phyloP scores from a whole-genome alignment of 2,113 vertebrate species.

The Bostrychus sinensis region DNA sequence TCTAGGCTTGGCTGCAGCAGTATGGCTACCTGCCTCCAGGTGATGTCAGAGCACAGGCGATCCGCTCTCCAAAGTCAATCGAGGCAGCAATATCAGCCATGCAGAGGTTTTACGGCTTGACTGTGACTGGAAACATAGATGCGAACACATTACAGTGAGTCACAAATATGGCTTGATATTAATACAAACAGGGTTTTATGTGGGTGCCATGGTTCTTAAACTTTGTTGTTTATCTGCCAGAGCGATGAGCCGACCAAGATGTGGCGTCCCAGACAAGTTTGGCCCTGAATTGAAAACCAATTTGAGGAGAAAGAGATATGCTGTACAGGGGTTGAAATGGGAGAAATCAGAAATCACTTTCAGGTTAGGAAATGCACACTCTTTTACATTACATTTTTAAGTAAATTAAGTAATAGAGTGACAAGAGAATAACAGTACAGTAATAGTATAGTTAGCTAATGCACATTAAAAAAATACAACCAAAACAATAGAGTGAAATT shows the following conservation, averaged over 20 bases:
- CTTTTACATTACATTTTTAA: not conserved
- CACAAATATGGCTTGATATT: not conserved
- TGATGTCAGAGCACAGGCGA: conserved; percentile 86
- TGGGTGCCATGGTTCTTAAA: too few species aligned
- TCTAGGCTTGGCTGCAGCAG: conserved; percentile 89
- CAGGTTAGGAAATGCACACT: conserved; percentile 77
- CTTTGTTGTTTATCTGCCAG: conserved; percentile 65
- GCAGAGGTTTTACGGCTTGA: conserved; percentile 90
- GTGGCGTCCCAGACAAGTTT: conserved; percentile 91
- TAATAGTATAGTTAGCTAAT: too few species aligned
- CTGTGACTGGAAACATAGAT: conserved; percentile 84
- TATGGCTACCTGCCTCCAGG: conserved; percentile 93
- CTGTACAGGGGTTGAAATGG: conserved; percentile 91
- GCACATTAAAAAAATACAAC: too few species aligned
- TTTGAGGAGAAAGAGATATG: conserved; percentile 88
- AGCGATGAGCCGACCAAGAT: conserved; percentile 88
- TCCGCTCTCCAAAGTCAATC: conserved; percentile 87
- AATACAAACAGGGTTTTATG: too few species aligned
- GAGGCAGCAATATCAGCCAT: conserved; percentile 84
- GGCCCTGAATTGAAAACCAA: conserved; percentile 88
- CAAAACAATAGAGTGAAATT: too few species aligned
- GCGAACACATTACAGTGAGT: conserved; percentile 84
- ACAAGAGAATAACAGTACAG: too few species aligned
- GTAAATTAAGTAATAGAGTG: too few species aligned
- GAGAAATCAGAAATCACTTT: conserved; percentile 88